phyloP scores from a whole-genome alignment of 2,113 vertebrate species.

The Phrynosoma platyrhinos region DNA sequence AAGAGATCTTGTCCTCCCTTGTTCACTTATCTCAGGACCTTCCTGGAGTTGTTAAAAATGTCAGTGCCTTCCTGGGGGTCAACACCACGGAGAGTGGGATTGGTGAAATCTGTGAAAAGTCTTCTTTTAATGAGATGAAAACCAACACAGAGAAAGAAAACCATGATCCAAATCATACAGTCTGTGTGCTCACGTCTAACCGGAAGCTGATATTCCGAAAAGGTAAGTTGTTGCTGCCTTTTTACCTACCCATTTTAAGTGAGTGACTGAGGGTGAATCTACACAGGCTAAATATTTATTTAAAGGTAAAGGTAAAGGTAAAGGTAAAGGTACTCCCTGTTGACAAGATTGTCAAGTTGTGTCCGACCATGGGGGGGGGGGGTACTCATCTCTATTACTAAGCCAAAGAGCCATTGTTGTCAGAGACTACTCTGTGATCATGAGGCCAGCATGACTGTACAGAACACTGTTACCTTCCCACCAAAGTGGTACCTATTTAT shows the following conservation, averaged over 20 bases:
- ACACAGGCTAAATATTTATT: too few species aligned
- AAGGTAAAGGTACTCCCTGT: too few species aligned
- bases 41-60: slow-evolving; percentile 69
- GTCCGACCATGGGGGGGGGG: too few species aligned
- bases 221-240: slow-evolving; percentile 51
- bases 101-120: slow-evolving; percentile 68
- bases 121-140: slow-evolving; percentile 79
- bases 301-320: too few species aligned
- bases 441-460: too few species aligned
- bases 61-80: slow-evolving; percentile 69
- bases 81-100: slow-evolving; percentile 58
- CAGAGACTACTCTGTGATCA: too few species aligned
- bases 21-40: slow-evolving; percentile 65
- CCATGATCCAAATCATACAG: slow-evolving; percentile 49
- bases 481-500: too few species aligned
- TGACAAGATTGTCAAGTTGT: too few species aligned
- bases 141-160: slow-evolving; percentile 69
- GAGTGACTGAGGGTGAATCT: not conserved
- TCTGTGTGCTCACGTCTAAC: slow-evolving; percentile 74
- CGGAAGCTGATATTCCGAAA: slow-evolving; percentile 73
- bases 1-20: too few species aligned
- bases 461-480: too few species aligned
- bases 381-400: too few species aligned
- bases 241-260: not conserved
- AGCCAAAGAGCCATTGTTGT: too few species aligned